Evolutionary conservation across 2,797 vertebrate genomes (phyloP), one percentile per base, ranked within the genome.

Genomic region (Erethizon dorsatum): DNA sequence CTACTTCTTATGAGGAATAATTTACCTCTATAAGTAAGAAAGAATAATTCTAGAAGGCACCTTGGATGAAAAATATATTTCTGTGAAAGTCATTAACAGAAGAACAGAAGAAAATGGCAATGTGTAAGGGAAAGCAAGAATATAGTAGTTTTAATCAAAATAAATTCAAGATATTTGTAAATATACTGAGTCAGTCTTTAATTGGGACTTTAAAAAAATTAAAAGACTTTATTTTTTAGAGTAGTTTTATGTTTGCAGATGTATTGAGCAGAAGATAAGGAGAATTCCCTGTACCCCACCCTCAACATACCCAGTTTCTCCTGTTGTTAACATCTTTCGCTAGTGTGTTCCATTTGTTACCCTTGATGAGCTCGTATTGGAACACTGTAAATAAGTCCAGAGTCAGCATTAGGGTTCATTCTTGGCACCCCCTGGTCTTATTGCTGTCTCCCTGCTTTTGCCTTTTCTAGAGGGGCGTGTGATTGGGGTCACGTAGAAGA

Each of bases 211-310:
- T 54, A 77, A 2, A 54, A 6, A 77, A 84, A 87, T 85, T n/a
- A 86, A 56, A 73, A 57, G 59, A 33, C 59, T 86, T 83, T 78
- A n/a, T 50, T 79, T 96, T 96, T 94, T 83, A 83, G 50, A 61
- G 15, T 83, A 69, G 15, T 93, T 91, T 94, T 83, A 85, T 94
- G 17, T 94, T 96, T 95, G 24, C n/a, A 92, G 17, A 93, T 75
- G 59, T 80, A 54, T 83, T 93, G 63, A 78, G 24, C 56, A 88
- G 54, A 88, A 84, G n/a, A 57, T 84, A 37, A n/a, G 77, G 63
- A 54, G 52, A 69, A 77, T 61, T 87, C 50, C 50, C 20, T 67
- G 18, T 65, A 14, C 41, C 12, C 92, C 12, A 28, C 6, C 14
- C 4, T 77, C 54, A 37, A 9, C 18, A 67, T n/a, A 78, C 33